These are phyloP conservation scores for Psilopogon haemacephalus DNA, from an alignment of 2,113 vertebrate species.

Conservation along the genomic window DNA sequence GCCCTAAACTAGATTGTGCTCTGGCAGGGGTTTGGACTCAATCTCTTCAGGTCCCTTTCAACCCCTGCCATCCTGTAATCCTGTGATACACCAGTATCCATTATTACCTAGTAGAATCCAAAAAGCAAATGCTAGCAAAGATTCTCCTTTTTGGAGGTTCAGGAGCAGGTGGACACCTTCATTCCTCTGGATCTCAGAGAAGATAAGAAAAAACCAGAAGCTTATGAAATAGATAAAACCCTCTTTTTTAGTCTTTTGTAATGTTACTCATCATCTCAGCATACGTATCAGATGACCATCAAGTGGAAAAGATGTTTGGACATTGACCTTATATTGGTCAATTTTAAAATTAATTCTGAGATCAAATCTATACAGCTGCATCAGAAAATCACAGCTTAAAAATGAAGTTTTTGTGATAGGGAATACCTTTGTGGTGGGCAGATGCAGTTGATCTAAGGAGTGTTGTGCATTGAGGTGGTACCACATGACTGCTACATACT, in stretches of 20 bases:
- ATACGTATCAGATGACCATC: background rate
- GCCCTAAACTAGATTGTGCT: too few relatives aligned
- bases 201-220: background rate
- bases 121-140: background rate
- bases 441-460: background rate
- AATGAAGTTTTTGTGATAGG: background rate
- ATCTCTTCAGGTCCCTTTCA: too few relatives aligned
- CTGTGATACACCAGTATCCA: background rate
- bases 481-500: background rate
- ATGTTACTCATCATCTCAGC: background rate
- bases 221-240: background rate
- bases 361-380: background rate
- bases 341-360: background rate
- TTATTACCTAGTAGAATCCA: background rate
- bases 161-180: background rate
- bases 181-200: background rate
- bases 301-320: background rate
- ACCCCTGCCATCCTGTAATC: too few relatives aligned
- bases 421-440: background rate
- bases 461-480: background rate
- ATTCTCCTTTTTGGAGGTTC: background rate
- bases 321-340: background rate
- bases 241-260: background rate
- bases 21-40: too few relatives aligned
- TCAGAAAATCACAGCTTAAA: background rate